Conservation (phyloP, 2,113 vertebrate species). For the Chascanopsetta lugubris region DNA sequence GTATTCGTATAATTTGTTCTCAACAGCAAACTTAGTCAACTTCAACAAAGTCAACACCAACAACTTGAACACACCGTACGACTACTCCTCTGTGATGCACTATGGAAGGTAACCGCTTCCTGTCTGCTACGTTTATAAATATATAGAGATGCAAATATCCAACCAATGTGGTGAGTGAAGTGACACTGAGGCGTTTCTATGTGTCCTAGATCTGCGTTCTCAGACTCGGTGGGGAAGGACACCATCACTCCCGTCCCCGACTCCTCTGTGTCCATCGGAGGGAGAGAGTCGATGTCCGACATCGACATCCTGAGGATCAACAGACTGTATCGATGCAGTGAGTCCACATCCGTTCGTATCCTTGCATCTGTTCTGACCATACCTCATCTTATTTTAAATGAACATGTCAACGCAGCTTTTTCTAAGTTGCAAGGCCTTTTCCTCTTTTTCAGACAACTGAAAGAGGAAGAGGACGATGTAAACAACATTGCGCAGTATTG, state of each 20-base stretch:
- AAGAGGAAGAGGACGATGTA: neutral
- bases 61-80: constrained; percentile 50
- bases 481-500: neutral
- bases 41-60: constrained; percentile 50
- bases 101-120: constrained; percentile 44
- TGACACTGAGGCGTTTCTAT: too few species aligned
- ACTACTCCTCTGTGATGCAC: constrained; percentile 70
- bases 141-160: too few species aligned
- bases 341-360: too few species aligned
- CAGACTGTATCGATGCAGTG: constrained; percentile 35
- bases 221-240: neutral
- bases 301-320: constrained; percentile 50
- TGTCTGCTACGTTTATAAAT: neutral
- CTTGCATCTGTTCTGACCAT: too few species aligned
- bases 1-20: too few species aligned
- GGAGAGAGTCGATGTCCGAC: constrained; percentile 24
- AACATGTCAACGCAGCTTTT: too few species aligned
- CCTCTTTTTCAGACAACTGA: constrained; percentile 29
- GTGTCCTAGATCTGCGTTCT: constrained; percentile 8
- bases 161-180: too few species aligned
- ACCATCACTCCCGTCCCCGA: constrained; percentile 46
- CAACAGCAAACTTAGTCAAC: constrained; percentile 15
- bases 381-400: neutral
- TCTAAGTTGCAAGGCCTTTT: too few species aligned
- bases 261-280: constrained; percentile 23